Evolutionary conservation across 2,113 vertebrate species (phyloP).

Genomic region (Jacana jacana): DNA sequence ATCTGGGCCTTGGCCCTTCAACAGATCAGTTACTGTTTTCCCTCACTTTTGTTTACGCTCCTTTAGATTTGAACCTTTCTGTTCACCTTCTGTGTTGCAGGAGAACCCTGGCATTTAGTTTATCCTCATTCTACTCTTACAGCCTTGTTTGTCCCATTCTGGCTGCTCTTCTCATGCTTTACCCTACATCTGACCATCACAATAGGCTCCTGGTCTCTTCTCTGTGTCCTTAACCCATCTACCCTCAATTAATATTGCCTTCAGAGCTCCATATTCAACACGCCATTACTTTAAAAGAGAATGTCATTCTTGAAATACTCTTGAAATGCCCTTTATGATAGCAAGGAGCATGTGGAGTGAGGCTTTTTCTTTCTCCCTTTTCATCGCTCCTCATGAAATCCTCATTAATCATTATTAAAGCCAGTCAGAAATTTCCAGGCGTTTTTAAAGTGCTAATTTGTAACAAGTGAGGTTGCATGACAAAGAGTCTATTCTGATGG

Average conservation of each 20-base stretch:
- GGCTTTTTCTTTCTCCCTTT: slow-evolving; percentile 1
- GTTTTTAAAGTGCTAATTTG: slow-evolving; percentile 27
- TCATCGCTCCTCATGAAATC: background rate
- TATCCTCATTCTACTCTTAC: background rate
- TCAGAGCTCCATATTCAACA: background rate
- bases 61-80: background rate
- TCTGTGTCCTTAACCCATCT: background rate
- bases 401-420: slow-evolving; percentile 10
- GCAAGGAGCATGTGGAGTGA: background rate
- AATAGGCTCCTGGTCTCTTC: background rate
- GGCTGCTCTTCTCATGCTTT: background rate
- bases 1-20: background rate
- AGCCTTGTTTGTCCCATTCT: background rate
- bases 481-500: background rate
- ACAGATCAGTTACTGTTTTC: background rate
- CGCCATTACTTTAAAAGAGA: background rate
- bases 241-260: background rate
- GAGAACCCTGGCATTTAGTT: background rate
- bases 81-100: background rate
- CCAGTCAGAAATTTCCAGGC: background rate
- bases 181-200: background rate
- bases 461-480: background rate
- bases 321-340: slow-evolving; percentile 19
- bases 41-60: background rate
- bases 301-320: background rate